Conservation (phyloP, 2,113 vertebrate species). For the Barnardius zonarius region DNA sequence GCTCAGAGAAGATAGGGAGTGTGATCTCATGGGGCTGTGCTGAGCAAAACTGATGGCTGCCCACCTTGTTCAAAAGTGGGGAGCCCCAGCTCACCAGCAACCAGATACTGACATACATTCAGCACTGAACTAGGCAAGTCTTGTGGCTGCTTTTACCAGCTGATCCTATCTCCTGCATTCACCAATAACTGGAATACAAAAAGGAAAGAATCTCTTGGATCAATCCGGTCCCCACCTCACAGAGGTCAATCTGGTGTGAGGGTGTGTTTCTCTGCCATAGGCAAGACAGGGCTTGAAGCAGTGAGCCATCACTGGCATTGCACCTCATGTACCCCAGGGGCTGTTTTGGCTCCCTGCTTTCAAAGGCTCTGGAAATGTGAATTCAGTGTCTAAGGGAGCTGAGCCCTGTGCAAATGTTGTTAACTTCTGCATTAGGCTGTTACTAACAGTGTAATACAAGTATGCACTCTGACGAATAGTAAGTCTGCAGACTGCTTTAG, state of each 20-base stretch:
- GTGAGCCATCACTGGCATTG: fast-evolving
- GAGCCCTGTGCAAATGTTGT: not conserved
- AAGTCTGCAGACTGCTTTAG: not conserved
- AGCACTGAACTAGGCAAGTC: not conserved
- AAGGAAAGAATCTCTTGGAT: not conserved
- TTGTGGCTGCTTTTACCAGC: not conserved
- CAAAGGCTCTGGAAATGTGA: not conserved
- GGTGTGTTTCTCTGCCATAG: not conserved
- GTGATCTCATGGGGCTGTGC: not conserved
- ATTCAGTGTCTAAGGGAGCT: not conserved
- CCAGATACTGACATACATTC: not conserved
- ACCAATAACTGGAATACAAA: not conserved
- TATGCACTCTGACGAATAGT: not conserved
- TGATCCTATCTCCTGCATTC: not conserved
- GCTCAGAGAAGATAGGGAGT: not conserved
- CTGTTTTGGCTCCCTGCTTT: not conserved
- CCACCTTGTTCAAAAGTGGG: fast-evolving
- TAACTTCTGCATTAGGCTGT: not conserved
- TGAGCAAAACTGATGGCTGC: not conserved
- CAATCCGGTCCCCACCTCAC: not conserved
- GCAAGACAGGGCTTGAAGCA: not conserved
- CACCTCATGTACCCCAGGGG: fast-evolving
- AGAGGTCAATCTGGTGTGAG: not conserved
- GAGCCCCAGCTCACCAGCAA: not conserved
- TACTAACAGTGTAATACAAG: not conserved